Percentiles rank a stretch among this genome's conserved stretches.
Conservation (phyloP, 2,888 invertebrate genomes). For the Watsonalla cultraria region DNA sequence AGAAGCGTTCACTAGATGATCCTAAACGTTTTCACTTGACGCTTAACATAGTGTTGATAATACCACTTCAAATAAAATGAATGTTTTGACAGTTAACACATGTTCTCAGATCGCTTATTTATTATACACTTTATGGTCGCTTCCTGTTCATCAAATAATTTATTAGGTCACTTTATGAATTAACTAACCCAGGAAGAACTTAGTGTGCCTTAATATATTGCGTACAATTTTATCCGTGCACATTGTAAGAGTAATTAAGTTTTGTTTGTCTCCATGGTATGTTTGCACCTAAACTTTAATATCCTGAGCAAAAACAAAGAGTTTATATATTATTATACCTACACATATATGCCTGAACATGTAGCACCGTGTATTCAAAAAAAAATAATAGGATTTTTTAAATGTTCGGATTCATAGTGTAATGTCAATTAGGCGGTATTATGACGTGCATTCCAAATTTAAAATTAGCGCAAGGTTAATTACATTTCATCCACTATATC, state of each 20-base stretch:
- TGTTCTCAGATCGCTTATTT: conserved; percentile 57
- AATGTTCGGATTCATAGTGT: neutral
- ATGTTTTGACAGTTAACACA: conserved; percentile 49
- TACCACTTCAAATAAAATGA: conserved; percentile 42
- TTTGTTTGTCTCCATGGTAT: neutral
- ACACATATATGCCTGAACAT: no score
- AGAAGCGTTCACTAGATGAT: conserved; percentile 55
- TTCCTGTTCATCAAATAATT: conserved; percentile 67
- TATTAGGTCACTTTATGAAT: conserved; percentile 64
- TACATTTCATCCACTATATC: neutral
- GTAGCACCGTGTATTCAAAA: no score
- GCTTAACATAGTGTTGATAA: conserved; percentile 54
- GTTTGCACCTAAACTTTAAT: no score
- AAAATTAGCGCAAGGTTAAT: neutral
- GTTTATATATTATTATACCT: no score
- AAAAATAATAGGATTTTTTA: no score
- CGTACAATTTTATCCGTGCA: conserved; percentile 13
- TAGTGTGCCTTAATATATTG: conserved; percentile 49
- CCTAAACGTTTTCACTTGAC: conserved; percentile 56
- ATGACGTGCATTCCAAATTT: neutral
- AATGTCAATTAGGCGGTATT: neutral
- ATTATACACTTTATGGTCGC: conserved; percentile 62
- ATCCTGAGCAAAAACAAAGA: no score
- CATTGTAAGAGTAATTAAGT: neutral
- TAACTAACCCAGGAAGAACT: conserved; percentile 63